A percentile compares a stretch with the other conserved stretches of the same genome.
Conservation (phyloP, 2,797 vertebrate species). For the Caiman crocodilus region DNA sequence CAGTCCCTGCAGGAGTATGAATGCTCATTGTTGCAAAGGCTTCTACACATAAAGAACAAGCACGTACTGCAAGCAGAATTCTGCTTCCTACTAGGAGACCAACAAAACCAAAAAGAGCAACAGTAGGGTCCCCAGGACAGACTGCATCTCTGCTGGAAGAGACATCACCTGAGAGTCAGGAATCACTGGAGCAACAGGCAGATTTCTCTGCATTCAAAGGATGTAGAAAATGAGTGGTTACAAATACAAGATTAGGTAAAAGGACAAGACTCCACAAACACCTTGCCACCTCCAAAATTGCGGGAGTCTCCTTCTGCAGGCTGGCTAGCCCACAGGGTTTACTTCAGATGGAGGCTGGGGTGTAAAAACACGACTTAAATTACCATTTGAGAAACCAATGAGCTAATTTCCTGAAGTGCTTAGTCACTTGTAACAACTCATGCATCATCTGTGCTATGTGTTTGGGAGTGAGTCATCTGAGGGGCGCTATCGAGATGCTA, state of each 20-base stretch:
- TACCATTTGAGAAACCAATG: slow-evolving; percentile 16
- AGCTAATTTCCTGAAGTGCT: slow-evolving; percentile 45
- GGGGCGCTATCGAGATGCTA: not conserved
- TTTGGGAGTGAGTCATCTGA: slow-evolving; percentile 43
- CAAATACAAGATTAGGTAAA: not conserved
- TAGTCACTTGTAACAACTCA: slow-evolving; percentile 38
- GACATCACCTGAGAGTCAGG: not conserved
- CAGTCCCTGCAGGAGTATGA: not conserved
- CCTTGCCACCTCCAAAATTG: not conserved
- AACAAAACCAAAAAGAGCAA: not conserved
- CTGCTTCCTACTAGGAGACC: not conserved
- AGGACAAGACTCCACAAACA: not conserved
- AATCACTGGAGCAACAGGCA: not conserved
- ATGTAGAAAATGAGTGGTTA: not conserved
- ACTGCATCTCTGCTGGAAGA: not conserved
- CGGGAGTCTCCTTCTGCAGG: not conserved
- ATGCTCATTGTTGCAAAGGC: not conserved
- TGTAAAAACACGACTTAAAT: not conserved
- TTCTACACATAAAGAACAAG: not conserved
- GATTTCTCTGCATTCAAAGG: not conserved
- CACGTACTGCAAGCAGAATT: not conserved
- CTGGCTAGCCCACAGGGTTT: not conserved
- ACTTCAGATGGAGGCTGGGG: not conserved
- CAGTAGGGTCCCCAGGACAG: not conserved
- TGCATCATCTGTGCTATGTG: slow-evolving; percentile 4